These are phyloP conservation scores for Heterohyrax brucei DNA, from an alignment of 2,797 vertebrate species.

Conservation along the genomic window DNA sequence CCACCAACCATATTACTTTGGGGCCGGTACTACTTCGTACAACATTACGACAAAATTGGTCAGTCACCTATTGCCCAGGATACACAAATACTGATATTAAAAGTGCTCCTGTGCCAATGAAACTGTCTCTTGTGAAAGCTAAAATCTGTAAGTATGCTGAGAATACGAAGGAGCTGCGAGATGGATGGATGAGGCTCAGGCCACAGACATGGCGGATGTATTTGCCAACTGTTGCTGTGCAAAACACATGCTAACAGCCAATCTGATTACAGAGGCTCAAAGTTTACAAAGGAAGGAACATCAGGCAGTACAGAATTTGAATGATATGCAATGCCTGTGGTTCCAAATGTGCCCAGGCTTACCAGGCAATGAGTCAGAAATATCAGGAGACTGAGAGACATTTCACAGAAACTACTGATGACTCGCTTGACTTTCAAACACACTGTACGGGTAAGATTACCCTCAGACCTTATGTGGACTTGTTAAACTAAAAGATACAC, in stretches of 20 bases:
- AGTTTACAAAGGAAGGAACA: conserved; percentile 99
- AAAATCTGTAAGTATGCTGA: conserved; percentile 99
- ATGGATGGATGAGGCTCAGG: conserved; percentile 99
- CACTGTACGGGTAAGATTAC: conserved; percentile 99
- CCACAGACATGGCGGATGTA: conserved; percentile 98
- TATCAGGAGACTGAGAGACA: conserved; percentile 99
- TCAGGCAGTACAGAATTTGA: conserved; percentile 98
- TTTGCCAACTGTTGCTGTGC: conserved; percentile 99
- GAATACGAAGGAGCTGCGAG: conserved; percentile 99
- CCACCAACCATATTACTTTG: conserved; percentile 99
- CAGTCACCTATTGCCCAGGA: conserved; percentile 96
- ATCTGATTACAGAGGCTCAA: conserved; percentile 98
- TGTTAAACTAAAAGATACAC: conserved; percentile 98
- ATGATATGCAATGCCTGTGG: conserved; percentile 99
- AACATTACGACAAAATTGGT: conserved; percentile 97
- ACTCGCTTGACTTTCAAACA: conserved; percentile 99
- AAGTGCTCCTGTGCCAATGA: conserved; percentile 98
- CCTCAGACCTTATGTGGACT: conserved; percentile 98
- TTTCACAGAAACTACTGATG: conserved; percentile 99
- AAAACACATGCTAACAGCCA: conserved; percentile 99
- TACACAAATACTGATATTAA: conserved; percentile 99
- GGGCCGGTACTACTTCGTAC: conserved; percentile 99
- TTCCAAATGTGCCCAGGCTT: conserved; percentile 98
- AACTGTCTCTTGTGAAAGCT: conserved; percentile 98
- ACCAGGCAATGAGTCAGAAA: conserved; percentile 98